Base-by-base conservation (phyloP, 2,888 invertebrate genomes). In the Sphaerophoria taeniata region DNA sequence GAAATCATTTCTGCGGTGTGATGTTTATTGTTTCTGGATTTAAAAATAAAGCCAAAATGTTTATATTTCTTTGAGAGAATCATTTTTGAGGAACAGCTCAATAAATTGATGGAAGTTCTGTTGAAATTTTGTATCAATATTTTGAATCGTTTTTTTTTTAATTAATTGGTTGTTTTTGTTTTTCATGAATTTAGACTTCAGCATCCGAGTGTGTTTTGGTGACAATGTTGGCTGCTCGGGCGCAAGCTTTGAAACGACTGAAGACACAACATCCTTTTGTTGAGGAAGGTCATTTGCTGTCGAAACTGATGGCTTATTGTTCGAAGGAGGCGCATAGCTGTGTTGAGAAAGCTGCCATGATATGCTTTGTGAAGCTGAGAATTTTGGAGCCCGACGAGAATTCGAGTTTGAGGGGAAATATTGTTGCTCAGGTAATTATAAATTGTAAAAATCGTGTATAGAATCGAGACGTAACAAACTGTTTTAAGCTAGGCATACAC, bases 191-290 rank as follows among this genome's bases (percentile, higher is more conserved):
- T 61, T 16, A 98, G 98, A 97, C 98, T 6, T 98, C 98, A 0
- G 99, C 99, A 6, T 98, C 98, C 89, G 99, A 99, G 92, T 98
- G 98, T 90, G 95, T 98, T 71, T 93, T 99, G 82, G 98, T 98
- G 9, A 96, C 96, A 51, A 96, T 99, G 95, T 91, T 98, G 87
- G 98, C 98, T 0, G 98, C 98, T 0, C 93, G 98, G 88, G 97
- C 97, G 14, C 97, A 97, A 91, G 97, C 97, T 33, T 94, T 98
- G 87, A 96, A 96, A 90, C 93, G 96, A 61, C 93, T 98, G 36
- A 98, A 98, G 91, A 95, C 96, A 87, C 95, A 95, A 89, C 95
- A 97, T 90, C 96, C 97, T 0, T 96, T 96, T 88, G 95, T 97
- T 33, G 98, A 98, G 91, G 99, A 99, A 91, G 98, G 97, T 0